Percentiles rank a stretch among this genome's conserved stretches.
phyloP scores from a whole-genome alignment of 2,797 vertebrate genomes.

The Anguilla megastoma region DNA sequence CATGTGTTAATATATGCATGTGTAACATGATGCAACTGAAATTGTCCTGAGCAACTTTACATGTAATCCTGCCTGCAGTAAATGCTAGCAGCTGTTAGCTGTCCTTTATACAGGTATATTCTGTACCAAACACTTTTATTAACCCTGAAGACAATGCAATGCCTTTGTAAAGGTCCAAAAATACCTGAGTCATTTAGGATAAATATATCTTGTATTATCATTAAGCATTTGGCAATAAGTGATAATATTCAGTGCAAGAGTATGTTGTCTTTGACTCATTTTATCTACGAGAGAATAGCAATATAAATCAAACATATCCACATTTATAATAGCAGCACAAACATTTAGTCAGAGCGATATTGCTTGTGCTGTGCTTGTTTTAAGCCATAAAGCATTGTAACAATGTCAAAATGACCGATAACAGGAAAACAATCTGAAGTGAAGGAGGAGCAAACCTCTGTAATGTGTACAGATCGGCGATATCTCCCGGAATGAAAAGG shows the following conservation, averaged over 20 bases:
- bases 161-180: not conserved
- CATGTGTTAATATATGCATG: too few relatives aligned
- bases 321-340: not conserved
- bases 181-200: not conserved
- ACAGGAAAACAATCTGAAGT: not conserved
- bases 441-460: not conserved
- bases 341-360: not conserved
- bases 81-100: not conserved
- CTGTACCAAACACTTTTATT: not conserved
- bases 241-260: not conserved
- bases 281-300: not conserved
- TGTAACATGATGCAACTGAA: not conserved
- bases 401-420: slow-evolving; percentile 4
- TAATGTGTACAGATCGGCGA: not conserved
- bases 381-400: not conserved
- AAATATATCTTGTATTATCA: not conserved
- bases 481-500: slow-evolving; percentile 8
- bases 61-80: not conserved
- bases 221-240: not conserved
- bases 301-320: not conserved
- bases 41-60: not conserved
- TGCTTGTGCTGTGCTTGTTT: not conserved
- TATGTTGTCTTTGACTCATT: not conserved
- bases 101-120: not conserved
- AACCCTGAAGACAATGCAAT: not conserved